Base-by-base conservation (phyloP, 2,797 vertebrate species). In the Poecile montanus region DNA sequence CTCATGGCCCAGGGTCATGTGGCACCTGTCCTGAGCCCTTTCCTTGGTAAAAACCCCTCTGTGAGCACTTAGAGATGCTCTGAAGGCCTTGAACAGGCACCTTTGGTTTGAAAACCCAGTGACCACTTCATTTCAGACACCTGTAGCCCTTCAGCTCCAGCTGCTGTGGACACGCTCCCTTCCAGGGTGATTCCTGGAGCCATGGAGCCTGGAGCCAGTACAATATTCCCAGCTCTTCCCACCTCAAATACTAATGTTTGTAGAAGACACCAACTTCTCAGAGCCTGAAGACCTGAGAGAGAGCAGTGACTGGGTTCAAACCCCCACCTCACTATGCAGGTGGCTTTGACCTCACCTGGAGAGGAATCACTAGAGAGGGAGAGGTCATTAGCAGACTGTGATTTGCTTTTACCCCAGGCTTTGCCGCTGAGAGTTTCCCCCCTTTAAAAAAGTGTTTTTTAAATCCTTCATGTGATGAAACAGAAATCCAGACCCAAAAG, bases 101-200 rank as follows among this genome's bases (percentile, higher is more conserved):
- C 2, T 48, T 60, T 48, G 19, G 10, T 34, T 61, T 56, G 26
- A 13, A 86, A 82, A 36, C 32, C 32, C 26, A 10, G 2, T 1
- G 13, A 6, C 20, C 17, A 8, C 27, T 38, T 82, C 3, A 7
- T 54, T 34, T 78, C 6, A 48, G 75, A n/a, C 6, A 29, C 17
- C 16, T 42, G 29, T 10, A 26, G n/a, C 27, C 22, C 1, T 1
- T 8, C 36, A 54, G 15, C 38, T 56, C 53, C n/a, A 40, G 18
- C 56, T 36, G 25, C 60, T 0, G 2, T 15, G 27, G 6, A 29
- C 16, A 2, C 0, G 1, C 0, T 5, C 10, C 71, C 36, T 77
- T 71, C 61, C 56, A 9, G 44, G 10, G 16, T 10, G 40, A 21
- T 45, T 34, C 36, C 44, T 62, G 53, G n/a, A 79, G 22, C 45